Evolutionary conservation across 2,797 vertebrate species (phyloP).

Genomic region (Dendrocincla tyrannina): DNA sequence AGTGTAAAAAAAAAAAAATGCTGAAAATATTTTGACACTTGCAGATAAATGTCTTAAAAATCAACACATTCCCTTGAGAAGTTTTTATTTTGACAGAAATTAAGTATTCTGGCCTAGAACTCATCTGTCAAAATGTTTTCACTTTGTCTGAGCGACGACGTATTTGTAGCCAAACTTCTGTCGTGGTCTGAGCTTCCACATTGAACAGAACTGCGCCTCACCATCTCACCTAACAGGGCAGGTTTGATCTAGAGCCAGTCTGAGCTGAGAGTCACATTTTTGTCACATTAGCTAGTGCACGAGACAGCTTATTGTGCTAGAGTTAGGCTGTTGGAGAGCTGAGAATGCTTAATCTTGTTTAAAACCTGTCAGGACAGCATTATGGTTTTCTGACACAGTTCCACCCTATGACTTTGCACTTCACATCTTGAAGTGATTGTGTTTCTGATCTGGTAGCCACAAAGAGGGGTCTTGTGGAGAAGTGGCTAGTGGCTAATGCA

Average conservation of each 20-base stretch:
- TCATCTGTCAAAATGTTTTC: conserved; percentile 25
- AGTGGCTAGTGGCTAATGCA: background rate
- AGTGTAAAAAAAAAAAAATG: background rate
- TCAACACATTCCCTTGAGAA: background rate
- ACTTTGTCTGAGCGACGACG: background rate
- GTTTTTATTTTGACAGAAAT: background rate
- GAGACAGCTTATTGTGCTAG: background rate
- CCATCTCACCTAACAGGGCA: background rate
- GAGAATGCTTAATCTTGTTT: background rate
- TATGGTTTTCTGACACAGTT: background rate
- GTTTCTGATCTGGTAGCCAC: background rate
- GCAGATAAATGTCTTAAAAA: background rate
- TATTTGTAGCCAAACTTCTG: background rate
- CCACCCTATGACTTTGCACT: background rate
- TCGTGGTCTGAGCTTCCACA: background rate
- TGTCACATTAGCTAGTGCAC: background rate
- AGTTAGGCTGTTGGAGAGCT: background rate
- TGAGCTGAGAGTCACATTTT: background rate
- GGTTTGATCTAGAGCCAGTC: background rate
- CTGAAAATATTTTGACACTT: background rate
- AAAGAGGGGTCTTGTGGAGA: background rate
- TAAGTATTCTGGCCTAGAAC: background rate
- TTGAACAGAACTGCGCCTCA: background rate
- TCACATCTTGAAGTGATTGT: conserved; percentile 12
- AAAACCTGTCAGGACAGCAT: background rate